Base-by-base conservation (phyloP, 2,113 vertebrate species). In the Taurulus bubalis region DNA sequence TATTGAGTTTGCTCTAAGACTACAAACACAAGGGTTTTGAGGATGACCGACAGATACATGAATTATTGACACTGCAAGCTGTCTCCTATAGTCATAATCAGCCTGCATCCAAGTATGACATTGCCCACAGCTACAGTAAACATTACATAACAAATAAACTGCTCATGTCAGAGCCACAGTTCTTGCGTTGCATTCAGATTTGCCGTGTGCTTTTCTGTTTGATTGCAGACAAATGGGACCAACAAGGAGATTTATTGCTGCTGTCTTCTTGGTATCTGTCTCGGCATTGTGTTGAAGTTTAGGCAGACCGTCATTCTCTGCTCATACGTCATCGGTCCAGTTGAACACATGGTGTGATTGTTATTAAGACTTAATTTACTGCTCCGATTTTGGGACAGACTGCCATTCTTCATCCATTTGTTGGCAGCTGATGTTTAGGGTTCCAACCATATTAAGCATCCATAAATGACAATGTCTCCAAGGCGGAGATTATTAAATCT, bases 61-160 rank as follows among this genome's bases (percentile, higher is more conserved):
- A 91, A 92, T 92, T 91, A 93, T 92, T 92, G 85, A 93, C 86
- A 87, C 82, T 74, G 84, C 85, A 90, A 91, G 85, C 87, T 92
- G 91, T 83, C 90, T 86, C 70, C 66, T 79, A 72, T 67, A 64
- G 72, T 79, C 77, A 85, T 68, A 32, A 86, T 85, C 80, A 83
- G 64, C 75, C 80, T 83, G 74, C 82, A 79, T 88, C 86, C 75
- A 86, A 85, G 86, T 82, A 60, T 88, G 90, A 89, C 87, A 83
- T 88, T 88, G 84, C 86, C 79, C 77, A 75, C 42, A 91, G 90
- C 80, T 51, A 82, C 66, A 74, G 40, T 71, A 74, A 87, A 70
- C 83, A 68, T 77, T 83, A 84, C 66, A 84, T 84, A 84, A 83
- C 75, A 83, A 81, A 81, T 79, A n/a, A 88, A 83, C 77, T 56